These are phyloP conservation scores for Volucella inanis DNA, from an alignment of 2,888 invertebrate genomes.

Conservation along the genomic window DNA sequence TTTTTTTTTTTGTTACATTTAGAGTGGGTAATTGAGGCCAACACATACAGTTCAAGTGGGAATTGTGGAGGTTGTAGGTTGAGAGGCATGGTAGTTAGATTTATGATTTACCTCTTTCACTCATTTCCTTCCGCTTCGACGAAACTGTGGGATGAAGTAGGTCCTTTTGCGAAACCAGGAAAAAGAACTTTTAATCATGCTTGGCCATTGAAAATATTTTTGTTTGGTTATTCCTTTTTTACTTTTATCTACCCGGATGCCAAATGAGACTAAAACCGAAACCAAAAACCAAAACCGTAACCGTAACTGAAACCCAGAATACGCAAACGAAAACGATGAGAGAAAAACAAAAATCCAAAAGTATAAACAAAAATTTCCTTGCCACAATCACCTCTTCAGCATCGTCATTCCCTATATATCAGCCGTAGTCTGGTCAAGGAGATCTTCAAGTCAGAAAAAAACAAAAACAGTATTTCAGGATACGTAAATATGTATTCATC, in stretches of 20 bases:
- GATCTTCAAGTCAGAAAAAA: conserved; percentile 40
- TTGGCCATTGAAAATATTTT: conserved; percentile 17
- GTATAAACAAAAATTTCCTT: conserved; percentile 41
- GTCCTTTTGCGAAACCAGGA: conserved; percentile 2
- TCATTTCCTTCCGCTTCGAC: neutral
- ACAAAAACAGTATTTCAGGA: conserved; percentile 1
- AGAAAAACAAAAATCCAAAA: conserved; percentile 11
- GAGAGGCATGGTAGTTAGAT: neutral
- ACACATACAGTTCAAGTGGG: neutral
- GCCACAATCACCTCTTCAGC: conserved; percentile 30
- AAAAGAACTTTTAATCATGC: conserved; percentile 52
- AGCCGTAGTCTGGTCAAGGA: neutral
- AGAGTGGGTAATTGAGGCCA: conserved; percentile 49
- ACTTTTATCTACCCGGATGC: conserved; percentile 29
- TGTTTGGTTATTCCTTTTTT: neutral
- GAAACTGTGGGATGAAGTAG: neutral
- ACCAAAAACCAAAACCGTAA: conserved; percentile 10
- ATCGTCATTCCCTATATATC: neutral
- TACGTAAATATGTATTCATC: no score
- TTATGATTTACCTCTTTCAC: neutral
- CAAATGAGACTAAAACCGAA: conserved; percentile 46
- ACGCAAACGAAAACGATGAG: neutral
- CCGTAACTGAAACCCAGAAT: neutral
- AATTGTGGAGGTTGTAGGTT: no score
- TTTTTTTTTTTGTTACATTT: conserved; percentile 20